phyloP scores from a whole-genome alignment of 2,888 invertebrate genomes.

The Halocaridina rubra region DNA sequence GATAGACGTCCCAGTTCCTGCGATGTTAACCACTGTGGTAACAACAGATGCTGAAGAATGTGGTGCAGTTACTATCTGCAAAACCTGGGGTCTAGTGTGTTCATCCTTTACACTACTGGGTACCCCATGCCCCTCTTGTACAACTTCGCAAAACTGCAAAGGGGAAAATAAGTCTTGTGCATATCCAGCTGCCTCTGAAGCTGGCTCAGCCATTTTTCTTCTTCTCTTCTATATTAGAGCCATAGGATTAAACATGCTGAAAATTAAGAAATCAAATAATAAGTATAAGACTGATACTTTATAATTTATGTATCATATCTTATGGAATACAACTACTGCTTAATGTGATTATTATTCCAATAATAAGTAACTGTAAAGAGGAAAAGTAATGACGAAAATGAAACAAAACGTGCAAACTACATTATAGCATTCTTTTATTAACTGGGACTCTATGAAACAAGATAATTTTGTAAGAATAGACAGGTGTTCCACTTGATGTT shows the following conservation, averaged over 20 bases:
- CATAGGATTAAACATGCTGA: not conserved
- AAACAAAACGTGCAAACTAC: too few relatives aligned
- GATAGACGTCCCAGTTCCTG: slow-evolving; percentile 17
- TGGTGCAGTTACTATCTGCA: not conserved
- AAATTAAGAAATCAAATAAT: not conserved
- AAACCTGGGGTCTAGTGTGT: not conserved
- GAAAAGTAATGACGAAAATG: too few relatives aligned
- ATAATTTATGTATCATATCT: too few relatives aligned
- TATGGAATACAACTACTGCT: too few relatives aligned
- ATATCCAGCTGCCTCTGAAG: slow-evolving; percentile 35
- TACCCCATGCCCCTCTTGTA: slow-evolving; percentile 51
- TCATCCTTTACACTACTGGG: slow-evolving; percentile 35
- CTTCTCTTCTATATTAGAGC: not conserved
- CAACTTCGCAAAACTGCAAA: slow-evolving; percentile 63
- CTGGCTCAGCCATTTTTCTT: slow-evolving; percentile 49
- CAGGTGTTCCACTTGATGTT: too few relatives aligned
- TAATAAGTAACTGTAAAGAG: too few relatives aligned
- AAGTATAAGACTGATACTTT: too few relatives aligned
- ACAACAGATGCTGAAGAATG: not conserved
- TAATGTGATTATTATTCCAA: too few relatives aligned
- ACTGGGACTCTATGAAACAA: too few relatives aligned
- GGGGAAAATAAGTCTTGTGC: slow-evolving; percentile 61
- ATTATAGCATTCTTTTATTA: too few relatives aligned
- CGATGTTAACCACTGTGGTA: slow-evolving; percentile 19
- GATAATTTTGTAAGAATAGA: too few relatives aligned